phyloP scores from a whole-genome alignment of 2,888 invertebrate species.

The Cheilosia vulpina region DNA sequence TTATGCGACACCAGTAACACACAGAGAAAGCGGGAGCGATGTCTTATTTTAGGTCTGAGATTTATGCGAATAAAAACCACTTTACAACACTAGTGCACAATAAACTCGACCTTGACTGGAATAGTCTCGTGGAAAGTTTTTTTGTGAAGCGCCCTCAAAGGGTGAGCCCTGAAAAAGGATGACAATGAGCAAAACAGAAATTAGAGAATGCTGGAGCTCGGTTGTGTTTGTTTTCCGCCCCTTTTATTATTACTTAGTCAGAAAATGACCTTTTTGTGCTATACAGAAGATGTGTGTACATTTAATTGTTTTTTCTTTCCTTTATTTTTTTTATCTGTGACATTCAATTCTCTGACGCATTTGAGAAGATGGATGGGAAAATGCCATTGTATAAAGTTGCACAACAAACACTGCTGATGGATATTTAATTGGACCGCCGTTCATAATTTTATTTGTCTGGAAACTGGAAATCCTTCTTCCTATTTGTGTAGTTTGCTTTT shows the following conservation, averaged over 20 bases:
- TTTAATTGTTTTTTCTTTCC: background rate
- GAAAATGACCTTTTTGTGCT: background rate
- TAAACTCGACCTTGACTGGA: slow-evolving; percentile 58
- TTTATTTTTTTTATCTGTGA: background rate
- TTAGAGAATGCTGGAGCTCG: background rate
- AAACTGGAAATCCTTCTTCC: no score
- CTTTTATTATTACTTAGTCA: background rate
- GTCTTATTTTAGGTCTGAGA: slow-evolving; percentile 15
- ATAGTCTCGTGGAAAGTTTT: slow-evolving; percentile 16
- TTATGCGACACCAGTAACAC: background rate
- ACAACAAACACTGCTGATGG: slow-evolving; percentile 6
- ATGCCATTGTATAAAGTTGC: background rate
- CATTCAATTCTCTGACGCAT: slow-evolving; percentile 14
- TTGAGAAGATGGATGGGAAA: background rate
- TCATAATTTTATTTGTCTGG: background rate
- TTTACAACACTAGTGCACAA: slow-evolving; percentile 6
- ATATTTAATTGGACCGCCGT: background rate
- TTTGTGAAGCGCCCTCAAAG: slow-evolving; percentile 21
- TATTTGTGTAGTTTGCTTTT: no score
- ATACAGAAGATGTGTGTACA: background rate
- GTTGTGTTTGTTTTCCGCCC: no score
- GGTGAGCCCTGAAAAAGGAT: slow-evolving; percentile 4
- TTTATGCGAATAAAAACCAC: slow-evolving; percentile 23
- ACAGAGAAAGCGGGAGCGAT: background rate
- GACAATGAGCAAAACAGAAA: slow-evolving; percentile 9